phyloP scores from a whole-genome alignment of 2,797 vertebrate species.

The Aselliscus stoliczkanus region DNA sequence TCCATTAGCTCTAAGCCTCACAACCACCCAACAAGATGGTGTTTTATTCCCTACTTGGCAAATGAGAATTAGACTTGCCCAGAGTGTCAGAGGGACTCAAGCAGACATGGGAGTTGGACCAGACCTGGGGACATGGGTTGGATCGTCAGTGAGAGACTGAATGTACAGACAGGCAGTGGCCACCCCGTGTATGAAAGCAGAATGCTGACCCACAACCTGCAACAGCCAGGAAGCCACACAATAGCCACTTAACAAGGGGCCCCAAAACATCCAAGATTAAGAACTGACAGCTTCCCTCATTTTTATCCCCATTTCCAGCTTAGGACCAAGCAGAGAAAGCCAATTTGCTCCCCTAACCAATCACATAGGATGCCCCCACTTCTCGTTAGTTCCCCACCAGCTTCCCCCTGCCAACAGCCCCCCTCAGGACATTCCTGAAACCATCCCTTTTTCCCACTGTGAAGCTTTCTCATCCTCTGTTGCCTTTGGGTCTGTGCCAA shows the following conservation, averaged over 20 bases:
- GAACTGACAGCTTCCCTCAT: neutral
- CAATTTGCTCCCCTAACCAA: neutral
- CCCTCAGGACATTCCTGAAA: neutral
- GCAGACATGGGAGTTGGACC: neutral
- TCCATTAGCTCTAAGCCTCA: neutral
- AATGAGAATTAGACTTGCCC: neutral
- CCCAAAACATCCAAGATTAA: neutral
- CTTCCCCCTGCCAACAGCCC: neutral
- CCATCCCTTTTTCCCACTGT: neutral
- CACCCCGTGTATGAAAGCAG: neutral
- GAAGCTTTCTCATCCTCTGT: neutral
- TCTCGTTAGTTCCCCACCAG: neutral
- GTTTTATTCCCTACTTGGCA: neutral
- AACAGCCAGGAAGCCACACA: neutral
- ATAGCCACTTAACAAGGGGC: neutral
- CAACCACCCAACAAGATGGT: rapidly evolving
- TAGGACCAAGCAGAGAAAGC: neutral
- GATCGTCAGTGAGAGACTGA: neutral
- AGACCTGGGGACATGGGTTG: neutral
- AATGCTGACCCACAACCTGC: neutral
- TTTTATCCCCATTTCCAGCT: neutral
- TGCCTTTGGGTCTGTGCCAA: neutral
- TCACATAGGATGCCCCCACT: rapidly evolving
- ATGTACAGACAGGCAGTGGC: neutral
- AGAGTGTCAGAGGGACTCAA: neutral